Conservation (phyloP, 2,888 invertebrate species). For the Leucophora obtusa region DNA sequence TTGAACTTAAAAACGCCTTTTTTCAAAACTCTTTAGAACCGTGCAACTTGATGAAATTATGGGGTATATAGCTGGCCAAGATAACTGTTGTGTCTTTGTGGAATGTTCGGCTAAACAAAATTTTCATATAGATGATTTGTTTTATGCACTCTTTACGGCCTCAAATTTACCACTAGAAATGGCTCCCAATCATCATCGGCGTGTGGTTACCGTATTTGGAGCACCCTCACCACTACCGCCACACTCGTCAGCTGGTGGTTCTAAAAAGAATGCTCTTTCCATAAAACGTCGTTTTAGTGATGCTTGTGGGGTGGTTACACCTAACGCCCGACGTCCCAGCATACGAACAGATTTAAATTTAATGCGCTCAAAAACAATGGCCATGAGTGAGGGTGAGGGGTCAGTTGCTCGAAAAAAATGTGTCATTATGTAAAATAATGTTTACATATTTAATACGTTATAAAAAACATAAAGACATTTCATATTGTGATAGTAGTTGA, state of each 20-base stretch:
- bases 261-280: conserved; percentile 87
- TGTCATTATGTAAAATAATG: conserved; percentile 69
- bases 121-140: conserved; percentile 89
- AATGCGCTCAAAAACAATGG: conserved; percentile 90
- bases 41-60: conserved; percentile 88
- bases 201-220: conserved; percentile 87
- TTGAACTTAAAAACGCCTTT: not conserved
- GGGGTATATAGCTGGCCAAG: conserved; percentile 88
- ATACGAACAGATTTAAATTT: conserved; percentile 93
- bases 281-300: conserved; percentile 90
- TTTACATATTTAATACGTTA: not conserved
- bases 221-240: conserved; percentile 88
- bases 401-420: conserved; percentile 73
- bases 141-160: conserved; percentile 89
- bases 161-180: conserved; percentile 92
- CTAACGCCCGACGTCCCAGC: conserved; percentile 91
- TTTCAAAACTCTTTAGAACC: conserved; percentile 80
- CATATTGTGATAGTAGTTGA: conserved; percentile 64
- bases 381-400: conserved; percentile 84
- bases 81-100: conserved; percentile 87
- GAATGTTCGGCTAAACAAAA: conserved; percentile 92
- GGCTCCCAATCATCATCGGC: conserved; percentile 92
- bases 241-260: conserved; percentile 82
- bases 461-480: conserved; percentile 17
- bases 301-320: conserved; percentile 93